Base-by-base conservation (phyloP, 2,888 invertebrate species). In the Ctenicera cuprea region DNA sequence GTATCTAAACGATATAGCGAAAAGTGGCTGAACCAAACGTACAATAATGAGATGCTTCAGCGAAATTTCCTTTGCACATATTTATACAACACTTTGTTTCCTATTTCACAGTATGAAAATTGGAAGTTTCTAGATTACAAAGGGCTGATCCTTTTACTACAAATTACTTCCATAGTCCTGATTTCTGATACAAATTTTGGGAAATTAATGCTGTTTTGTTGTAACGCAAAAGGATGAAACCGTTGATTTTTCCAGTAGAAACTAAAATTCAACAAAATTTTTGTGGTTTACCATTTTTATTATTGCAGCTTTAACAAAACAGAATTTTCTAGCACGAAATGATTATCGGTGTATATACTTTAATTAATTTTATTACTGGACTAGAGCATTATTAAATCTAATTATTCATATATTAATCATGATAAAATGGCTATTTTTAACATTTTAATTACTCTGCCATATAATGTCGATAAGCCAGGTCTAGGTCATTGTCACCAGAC, bases 81-180 rank as follows among this genome's bases (percentile, higher is more conserved):
- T 50, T 50, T 50, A 50, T 50, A 20, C 20, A 50, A 22, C 50
- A 50, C 22, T 50, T 50, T 50, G 50, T 50, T 50, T 50, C 11
- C 14, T 7, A 18, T 50, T 22, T 22, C 3, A 50, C 22, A 1
- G 50, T 22, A 50, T 22, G 11, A 20, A 43, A 50, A 50, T 22
- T 50, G 50, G 9, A 20, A 50, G 22, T 50, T 50, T 20, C 20
- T 3, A 3, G 43, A 22, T 50, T 20, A 22, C 50, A 50, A 22
- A 50, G 12, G 50, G 22, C 0, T 1, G 1, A 20, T 50, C 50
- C 26, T 26, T 20, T 22, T 50, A 12, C 1, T 20, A 22, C 20
- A 50, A 50, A 50, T 20, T 50, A 50, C 50, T 48, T 48, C 48
- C 48, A 33, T 33, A 33, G 7, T 33, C 33, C 9, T 33, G 33